Base-by-base conservation (phyloP, 2,113 vertebrate species). In the Notothenia coriiceps region DNA sequence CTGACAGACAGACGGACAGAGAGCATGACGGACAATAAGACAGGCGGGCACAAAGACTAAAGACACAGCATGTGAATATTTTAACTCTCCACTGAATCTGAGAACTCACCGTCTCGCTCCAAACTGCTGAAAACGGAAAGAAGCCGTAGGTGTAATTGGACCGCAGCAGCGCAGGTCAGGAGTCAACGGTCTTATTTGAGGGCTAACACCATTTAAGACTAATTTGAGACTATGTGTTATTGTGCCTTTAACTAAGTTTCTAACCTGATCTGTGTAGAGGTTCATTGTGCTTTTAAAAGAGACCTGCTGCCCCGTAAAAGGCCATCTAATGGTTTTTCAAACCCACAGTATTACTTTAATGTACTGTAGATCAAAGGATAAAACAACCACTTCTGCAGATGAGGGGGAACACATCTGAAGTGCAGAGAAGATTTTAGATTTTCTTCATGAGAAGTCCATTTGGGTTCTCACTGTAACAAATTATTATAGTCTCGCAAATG, bases 251-350 rank as follows among this genome's bases (percentile, higher is more conserved):
- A 90, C 92, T 87, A 91, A 93, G 89, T 91, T 92, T 90, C 88
- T 89, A 83, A 90, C 85, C 90, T 85, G 89, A 92, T 90, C 89
- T 61, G 88, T 89, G 82, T 76, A 85, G 84, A 91, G 88, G 90
- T 92, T 88, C 89, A 86, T 77, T 87, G 86, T 81, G 92, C 92
- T 92, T 93, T 92, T 93, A 93, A 90, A 91, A 77, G 85, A 79
- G 92, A 93, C 89, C 90, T 77, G 82, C 77, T 86, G 92, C 84
- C 88, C 88, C 46, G 77, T 75, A 86, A 92, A 90, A 93, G 89
- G 90, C 89, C 90, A 85, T 76, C 88, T 93, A 91, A 93, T 93
- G 89, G 83, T 88, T 92, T 92, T 92, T 92, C 90, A 91, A 90
- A 88, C 83, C 86, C 84, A 80, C 85, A 85, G 92, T 79, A 85